These are phyloP conservation scores for Mastacembelus armatus DNA, from an alignment of 2,797 vertebrate genomes.

Conservation along the genomic window DNA sequence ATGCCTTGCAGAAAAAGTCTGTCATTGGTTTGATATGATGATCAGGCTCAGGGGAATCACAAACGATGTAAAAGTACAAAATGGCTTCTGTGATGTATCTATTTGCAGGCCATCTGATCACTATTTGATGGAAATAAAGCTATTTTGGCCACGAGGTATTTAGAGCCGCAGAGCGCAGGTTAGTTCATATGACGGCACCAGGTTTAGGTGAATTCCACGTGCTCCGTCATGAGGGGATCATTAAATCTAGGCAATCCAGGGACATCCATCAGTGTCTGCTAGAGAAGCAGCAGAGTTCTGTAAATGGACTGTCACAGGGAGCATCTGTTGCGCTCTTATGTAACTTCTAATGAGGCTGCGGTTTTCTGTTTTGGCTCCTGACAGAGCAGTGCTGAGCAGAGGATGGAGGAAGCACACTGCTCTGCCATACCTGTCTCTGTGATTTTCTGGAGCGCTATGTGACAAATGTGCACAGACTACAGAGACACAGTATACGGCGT, in stretches of 20 bases:
- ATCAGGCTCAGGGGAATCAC: no score
- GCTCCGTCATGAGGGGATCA: constrained; percentile 24
- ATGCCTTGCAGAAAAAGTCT: no score
- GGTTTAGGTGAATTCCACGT: constrained; percentile 41
- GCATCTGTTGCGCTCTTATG: constrained; percentile 68
- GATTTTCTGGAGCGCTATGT: constrained; percentile 13
- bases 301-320: constrained; percentile 60
- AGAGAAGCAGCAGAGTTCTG: constrained; percentile 35
- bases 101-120: no score
- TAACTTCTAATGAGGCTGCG: constrained; percentile 68
- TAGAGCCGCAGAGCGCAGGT: no score
- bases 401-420: constrained; percentile 38
- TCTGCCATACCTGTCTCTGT: constrained; percentile 39
- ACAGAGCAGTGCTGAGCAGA: constrained; percentile 59
- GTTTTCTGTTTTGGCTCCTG: constrained; percentile 57
- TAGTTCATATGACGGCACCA: constrained; percentile 1
- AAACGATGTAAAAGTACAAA: no score
- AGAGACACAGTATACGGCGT: background rate
- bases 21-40: no score
- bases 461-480: constrained; percentile 32
- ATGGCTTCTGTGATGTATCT: no score
- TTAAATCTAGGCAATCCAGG: constrained; percentile 22
- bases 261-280: constrained; percentile 51
- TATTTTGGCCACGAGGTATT: no score
- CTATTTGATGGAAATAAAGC: no score